Evolutionary conservation across 2,888 invertebrate species (phyloP).

Genomic region (Tethea ocularis): DNA sequence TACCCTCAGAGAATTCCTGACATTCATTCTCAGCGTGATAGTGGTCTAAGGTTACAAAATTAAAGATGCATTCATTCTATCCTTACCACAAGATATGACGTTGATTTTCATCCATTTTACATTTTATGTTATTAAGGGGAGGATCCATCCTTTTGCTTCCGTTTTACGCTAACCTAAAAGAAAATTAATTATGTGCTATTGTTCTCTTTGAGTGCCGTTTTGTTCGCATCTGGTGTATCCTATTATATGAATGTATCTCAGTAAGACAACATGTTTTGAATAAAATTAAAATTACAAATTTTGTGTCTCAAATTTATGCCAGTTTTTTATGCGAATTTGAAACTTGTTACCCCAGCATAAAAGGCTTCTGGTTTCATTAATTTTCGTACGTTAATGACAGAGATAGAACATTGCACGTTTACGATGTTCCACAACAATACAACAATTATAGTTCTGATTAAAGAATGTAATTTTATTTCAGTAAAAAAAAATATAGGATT

Average conservation of each 20-base stretch:
- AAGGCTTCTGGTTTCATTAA: too few relatives aligned
- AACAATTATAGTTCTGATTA: too few relatives aligned
- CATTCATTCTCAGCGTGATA: conserved; percentile 46
- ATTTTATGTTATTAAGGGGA: conserved; percentile 52
- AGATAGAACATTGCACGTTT: too few relatives aligned
- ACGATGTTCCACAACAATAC: too few relatives aligned
- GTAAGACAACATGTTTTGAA: background rate
- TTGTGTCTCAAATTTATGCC: too few relatives aligned
- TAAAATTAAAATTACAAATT: background rate
- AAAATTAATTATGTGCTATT: conserved; percentile 77
- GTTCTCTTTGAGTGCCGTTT: conserved; percentile 60
- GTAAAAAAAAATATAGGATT: too few relatives aligned
- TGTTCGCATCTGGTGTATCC: conserved; percentile 51
- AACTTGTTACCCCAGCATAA: too few relatives aligned
- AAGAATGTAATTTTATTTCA: too few relatives aligned
- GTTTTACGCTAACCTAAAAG: conserved; percentile 66
- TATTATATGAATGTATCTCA: conserved; percentile 15
- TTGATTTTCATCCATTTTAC: conserved; percentile 55
- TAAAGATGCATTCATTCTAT: conserved; percentile 11
- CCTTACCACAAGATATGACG: conserved; percentile 21
- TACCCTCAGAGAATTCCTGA: conserved; percentile 44
- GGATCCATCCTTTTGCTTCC: conserved; percentile 57
- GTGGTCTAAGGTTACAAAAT: conserved; percentile 27
- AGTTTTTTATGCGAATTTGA: too few relatives aligned
- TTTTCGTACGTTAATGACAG: too few relatives aligned